A percentile compares a stretch with the other conserved stretches of the same genome.
These are phyloP conservation scores for Lontra canadensis DNA, from an alignment of 2,113 vertebrate species.

Conservation along the genomic window DNA sequence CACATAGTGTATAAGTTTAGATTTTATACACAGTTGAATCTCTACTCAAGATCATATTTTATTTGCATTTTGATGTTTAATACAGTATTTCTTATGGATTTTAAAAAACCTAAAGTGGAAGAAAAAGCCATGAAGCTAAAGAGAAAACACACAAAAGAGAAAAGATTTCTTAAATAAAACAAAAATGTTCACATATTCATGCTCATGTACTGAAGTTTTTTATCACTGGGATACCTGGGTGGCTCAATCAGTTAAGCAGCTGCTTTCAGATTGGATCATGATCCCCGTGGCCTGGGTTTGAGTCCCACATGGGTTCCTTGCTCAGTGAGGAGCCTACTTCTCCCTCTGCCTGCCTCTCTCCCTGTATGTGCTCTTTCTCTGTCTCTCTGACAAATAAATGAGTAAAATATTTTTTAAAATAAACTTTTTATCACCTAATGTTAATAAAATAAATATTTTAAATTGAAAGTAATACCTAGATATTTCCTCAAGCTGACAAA, in stretches of 20 bases:
- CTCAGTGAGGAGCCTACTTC: no score
- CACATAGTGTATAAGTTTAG: neutral
- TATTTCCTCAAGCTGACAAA: neutral
- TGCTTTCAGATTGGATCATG: no score
- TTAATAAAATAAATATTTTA: constrained; percentile 13
- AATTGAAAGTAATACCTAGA: neutral
- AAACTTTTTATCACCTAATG: neutral
- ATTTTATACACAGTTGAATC: neutral
- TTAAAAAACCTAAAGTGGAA: neutral
- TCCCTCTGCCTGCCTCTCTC: no score
- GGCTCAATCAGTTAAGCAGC: no score
- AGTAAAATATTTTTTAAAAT: no score
- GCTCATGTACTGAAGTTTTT: neutral
- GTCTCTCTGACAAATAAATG: no score
- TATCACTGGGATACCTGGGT: no score
- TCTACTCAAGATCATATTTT: neutral
- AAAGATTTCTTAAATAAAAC: neutral
- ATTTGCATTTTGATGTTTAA: neutral
- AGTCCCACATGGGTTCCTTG: no score
- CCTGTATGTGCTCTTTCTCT: no score
- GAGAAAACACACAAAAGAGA: neutral
- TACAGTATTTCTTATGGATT: neutral
- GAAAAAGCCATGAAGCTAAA: neutral
- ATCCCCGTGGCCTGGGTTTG: no score
- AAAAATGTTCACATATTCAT: neutral